Percentiles rank a stretch among this genome's conserved stretches.
Conservation (phyloP, 2,797 vertebrate genomes). For the Premnoplex brunnescens region DNA sequence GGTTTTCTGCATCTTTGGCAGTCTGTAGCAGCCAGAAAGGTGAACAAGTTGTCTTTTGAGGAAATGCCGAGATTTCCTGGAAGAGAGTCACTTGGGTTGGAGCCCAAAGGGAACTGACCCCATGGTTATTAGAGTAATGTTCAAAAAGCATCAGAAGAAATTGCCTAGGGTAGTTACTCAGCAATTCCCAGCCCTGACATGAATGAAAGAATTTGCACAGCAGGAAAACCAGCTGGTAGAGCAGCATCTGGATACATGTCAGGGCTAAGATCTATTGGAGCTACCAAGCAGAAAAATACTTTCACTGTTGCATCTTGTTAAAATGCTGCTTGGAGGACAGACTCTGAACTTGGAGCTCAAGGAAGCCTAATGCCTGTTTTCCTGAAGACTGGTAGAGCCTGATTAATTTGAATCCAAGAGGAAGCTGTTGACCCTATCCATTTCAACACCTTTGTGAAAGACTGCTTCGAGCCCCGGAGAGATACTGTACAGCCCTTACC, state of each 20-base stretch:
- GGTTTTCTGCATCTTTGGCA: background rate
- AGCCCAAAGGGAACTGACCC: background rate
- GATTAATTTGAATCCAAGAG: accelerated
- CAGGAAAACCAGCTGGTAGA: background rate
- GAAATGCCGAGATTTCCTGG: background rate
- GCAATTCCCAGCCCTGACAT: background rate
- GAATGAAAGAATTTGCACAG: background rate
- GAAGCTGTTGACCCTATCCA: background rate
- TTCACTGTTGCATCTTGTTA: background rate
- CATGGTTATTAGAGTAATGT: accelerated
- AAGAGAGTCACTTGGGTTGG: background rate
- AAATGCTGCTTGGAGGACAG: background rate
- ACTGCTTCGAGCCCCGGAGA: background rate
- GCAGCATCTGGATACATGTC: background rate
- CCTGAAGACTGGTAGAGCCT: background rate
- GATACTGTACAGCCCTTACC: background rate
- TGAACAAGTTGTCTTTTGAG: background rate
- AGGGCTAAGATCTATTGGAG: background rate
- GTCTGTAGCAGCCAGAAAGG: background rate
- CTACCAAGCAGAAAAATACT: background rate
- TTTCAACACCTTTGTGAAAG: background rate
- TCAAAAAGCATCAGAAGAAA: background rate
- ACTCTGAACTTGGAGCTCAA: background rate
- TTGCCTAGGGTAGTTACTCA: background rate
- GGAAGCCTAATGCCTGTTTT: background rate